phyloP scores from a whole-genome alignment of 2,113 vertebrate species.

The Atractosteus spatula region DNA sequence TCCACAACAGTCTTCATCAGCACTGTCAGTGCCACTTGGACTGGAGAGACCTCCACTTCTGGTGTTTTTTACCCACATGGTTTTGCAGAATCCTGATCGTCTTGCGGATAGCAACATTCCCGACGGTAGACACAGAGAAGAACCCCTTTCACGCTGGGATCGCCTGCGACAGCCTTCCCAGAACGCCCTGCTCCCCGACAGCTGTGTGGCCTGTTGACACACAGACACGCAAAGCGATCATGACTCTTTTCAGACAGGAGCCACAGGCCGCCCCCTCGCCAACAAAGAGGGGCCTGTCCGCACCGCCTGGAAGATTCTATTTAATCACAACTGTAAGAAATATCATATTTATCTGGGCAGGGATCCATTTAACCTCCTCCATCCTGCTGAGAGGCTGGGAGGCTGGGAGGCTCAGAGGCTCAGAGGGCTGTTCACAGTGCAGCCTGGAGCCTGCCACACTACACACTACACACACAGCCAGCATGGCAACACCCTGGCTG shows the following conservation, averaged over 20 bases:
- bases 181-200: slow-evolving; percentile 49
- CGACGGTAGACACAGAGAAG: too few species aligned
- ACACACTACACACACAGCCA: too few species aligned
- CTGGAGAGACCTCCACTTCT: too few species aligned
- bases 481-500: too few species aligned
- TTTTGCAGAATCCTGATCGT: too few species aligned
- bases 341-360: slow-evolving; percentile 49
- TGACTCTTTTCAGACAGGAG: slow-evolving; percentile 59
- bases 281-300: slow-evolving; percentile 57
- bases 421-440: too few species aligned
- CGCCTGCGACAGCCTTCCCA: slow-evolving; percentile 44
- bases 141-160: slow-evolving; percentile 1
- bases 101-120: too few species aligned
- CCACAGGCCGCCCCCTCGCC: slow-evolving; percentile 48
- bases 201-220: slow-evolving; percentile 54
- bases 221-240: slow-evolving; percentile 49
- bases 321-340: slow-evolving; percentile 48
- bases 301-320: slow-evolving; percentile 43
- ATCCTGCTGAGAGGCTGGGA: slow-evolving; percentile 38
- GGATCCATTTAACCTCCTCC: slow-evolving; percentile 52
- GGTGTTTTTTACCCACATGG: too few species aligned
- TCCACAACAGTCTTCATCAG: too few species aligned
- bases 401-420: slow-evolving; percentile 20
- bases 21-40: too few species aligned
- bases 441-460: too few species aligned